Evolutionary conservation across 1,140 invertebrate species (phyloP), one percentile per base, ranked within the genome.

Genomic region (Drosophila kepulauana): DNA sequence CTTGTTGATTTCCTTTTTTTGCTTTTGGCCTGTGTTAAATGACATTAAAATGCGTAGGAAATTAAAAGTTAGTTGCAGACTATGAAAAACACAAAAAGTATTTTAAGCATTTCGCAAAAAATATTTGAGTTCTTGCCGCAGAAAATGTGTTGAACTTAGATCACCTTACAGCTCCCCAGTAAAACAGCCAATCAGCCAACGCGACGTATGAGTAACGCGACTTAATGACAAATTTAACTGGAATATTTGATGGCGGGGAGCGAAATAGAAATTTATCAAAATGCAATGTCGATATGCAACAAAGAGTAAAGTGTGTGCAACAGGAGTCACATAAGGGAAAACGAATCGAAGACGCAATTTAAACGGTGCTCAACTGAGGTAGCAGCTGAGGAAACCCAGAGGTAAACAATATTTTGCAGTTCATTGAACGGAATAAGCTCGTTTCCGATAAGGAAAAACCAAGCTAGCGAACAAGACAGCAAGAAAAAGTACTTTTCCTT

Each of bases 351-450:
- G 52, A 75, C 70, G 71, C 70, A 78, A 70, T 78, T 80, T 73
- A 48, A 72, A 69, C 33, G 71, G 57, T 30, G 13, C 51, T 13
- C 28, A 3, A n/a, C 46, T 52, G 46, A 67, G 30, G 57, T n/a
- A 35, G 57, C 16, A 38, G 66, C 57, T 30, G 45, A 61, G 72
- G 75, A 74, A 81, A 65, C 58, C 45, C 71, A 76, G 81, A 89
- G 85, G 85, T 89, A 89, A 89, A 85, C 85, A 89, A 89, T 89
- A 89, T 89, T 89, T 85, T 81, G 68, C 85, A 81, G 85, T 89
- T 89, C 85, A 89, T 85, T 89, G 85, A 89, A 89, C 81, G 85
- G 85, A 89, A 89, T 89, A 89, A 89, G 85, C 85, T 89, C 71
- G 75, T 89, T 89, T 89, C 81, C 85, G 85, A 89, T 89, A 89